Evolutionary conservation across 2,888 invertebrate species (phyloP).

Genomic region (Chloroclysta siterata): DNA sequence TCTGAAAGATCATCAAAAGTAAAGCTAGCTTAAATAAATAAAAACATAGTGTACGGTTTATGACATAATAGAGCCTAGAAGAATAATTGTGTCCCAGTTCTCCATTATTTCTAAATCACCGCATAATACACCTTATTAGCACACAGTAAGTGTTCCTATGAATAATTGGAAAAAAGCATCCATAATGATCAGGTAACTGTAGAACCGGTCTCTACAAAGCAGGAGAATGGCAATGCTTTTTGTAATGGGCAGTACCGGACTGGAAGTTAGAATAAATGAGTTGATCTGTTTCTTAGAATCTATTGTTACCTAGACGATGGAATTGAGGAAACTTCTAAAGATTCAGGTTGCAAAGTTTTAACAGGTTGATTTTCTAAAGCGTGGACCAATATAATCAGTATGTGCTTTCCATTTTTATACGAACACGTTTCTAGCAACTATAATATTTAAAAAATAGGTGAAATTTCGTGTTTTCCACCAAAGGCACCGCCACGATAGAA

Average conservation of each 20-base stretch:
- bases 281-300: slow-evolving; percentile 23
- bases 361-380: not conserved
- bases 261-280: slow-evolving; percentile 31
- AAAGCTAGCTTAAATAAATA: too few relatives aligned
- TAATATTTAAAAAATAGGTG: too few relatives aligned
- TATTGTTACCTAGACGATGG: slow-evolving; percentile 11
- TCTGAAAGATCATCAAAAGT: too few relatives aligned
- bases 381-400: too few relatives aligned
- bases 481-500: too few relatives aligned
- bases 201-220: slow-evolving; percentile 25
- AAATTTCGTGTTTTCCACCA: too few relatives aligned
- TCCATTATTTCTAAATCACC: not conserved
- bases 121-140: slow-evolving; percentile 12
- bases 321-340: slow-evolving; percentile 10
- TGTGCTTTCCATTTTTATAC: not conserved
- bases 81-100: not conserved
- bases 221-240: slow-evolving; percentile 26
- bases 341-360: not conserved
- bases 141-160: slow-evolving; percentile 16
- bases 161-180: slow-evolving; percentile 24
- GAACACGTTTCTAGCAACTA: too few relatives aligned
- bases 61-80: not conserved
- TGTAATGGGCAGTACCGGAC: slow-evolving; percentile 31
- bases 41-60: not conserved
- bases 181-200: slow-evolving; percentile 29